Percentiles rank a stretch among this genome's conserved stretches.
These are phyloP conservation scores for Pipistrellus pipistrellus DNA, from an alignment of 2,797 vertebrate species.

Conservation along the genomic window DNA sequence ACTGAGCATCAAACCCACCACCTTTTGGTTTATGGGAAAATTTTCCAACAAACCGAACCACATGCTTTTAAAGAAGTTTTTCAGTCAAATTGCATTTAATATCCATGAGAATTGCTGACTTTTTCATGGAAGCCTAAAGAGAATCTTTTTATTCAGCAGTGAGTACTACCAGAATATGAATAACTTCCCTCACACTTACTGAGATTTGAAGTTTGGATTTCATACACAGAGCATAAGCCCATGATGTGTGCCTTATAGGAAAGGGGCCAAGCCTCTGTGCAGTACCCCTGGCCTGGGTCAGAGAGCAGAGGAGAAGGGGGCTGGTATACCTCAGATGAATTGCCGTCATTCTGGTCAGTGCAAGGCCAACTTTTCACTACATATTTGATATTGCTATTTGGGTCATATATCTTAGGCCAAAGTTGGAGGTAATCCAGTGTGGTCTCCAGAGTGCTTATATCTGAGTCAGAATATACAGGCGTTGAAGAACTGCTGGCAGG, in stretches of 20 bases:
- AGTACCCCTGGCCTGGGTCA: not conserved
- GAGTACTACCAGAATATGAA: not conserved
- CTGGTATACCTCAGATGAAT: not conserved
- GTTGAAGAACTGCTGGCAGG: conserved; percentile 89
- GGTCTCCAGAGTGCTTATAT: conserved; percentile 88
- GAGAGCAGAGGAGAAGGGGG: not conserved
- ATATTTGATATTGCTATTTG: conserved; percentile 92
- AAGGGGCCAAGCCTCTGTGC: not conserved
- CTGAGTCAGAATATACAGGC: conserved; percentile 90
- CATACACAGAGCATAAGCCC: not conserved
- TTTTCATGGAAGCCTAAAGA: not conserved
- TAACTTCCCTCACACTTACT: not conserved
- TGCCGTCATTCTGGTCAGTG: not conserved
- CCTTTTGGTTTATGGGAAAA: not conserved
- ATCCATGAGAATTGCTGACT: not conserved
- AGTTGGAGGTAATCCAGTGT: conserved; percentile 86
- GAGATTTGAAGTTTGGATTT: not conserved
- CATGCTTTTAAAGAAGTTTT: not conserved
- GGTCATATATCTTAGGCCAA: conserved; percentile 87
- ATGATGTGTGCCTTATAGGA: not conserved
- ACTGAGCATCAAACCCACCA: not conserved
- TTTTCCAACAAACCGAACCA: not conserved
- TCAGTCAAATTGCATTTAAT: not conserved
- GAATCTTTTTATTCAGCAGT: not conserved
- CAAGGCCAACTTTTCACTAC: conserved; percentile 85